Conservation (phyloP, 2,113 vertebrate genomes). For the Ivindomyrus marchei region DNA sequence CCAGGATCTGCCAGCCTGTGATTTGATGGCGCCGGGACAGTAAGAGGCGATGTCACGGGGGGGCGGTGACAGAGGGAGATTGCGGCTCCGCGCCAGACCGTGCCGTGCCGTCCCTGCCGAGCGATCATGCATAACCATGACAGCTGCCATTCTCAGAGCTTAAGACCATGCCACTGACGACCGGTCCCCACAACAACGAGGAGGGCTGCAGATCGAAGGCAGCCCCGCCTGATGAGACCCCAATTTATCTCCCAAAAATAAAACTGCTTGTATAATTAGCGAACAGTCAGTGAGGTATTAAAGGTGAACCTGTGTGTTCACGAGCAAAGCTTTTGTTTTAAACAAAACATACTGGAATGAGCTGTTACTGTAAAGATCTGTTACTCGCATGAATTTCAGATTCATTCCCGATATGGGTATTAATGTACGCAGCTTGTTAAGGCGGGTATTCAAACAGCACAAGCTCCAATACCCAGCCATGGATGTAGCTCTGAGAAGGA, state of each 20-base stretch:
- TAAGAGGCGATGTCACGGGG: neutral
- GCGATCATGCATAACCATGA: neutral
- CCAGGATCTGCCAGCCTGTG: neutral
- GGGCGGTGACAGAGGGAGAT: neutral
- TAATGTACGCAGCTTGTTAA: neutral
- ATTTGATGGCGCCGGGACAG: neutral
- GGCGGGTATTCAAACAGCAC: neutral
- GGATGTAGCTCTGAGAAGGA: neutral
- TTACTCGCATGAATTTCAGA: neutral
- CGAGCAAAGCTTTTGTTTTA: neutral
- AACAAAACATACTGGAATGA: neutral
- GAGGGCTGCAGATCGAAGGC: neutral
- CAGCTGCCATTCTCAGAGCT: neutral
- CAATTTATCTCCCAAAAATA: neutral
- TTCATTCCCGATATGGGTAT: neutral
- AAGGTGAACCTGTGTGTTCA: neutral
- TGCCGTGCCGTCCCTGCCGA: neutral
- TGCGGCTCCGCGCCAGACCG: neutral
- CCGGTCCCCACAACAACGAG: neutral
- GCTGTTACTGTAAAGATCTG: neutral
- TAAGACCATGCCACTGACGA: neutral
- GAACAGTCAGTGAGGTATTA: neutral
- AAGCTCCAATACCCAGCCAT: neutral
- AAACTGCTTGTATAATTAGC: neutral
- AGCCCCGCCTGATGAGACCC: neutral